Percentiles rank a stretch among this genome's conserved stretches.
These are phyloP conservation scores for Amblyjoppa fuscipennis DNA, from an alignment of 2,888 invertebrate genomes.

Conservation along the genomic window DNA sequence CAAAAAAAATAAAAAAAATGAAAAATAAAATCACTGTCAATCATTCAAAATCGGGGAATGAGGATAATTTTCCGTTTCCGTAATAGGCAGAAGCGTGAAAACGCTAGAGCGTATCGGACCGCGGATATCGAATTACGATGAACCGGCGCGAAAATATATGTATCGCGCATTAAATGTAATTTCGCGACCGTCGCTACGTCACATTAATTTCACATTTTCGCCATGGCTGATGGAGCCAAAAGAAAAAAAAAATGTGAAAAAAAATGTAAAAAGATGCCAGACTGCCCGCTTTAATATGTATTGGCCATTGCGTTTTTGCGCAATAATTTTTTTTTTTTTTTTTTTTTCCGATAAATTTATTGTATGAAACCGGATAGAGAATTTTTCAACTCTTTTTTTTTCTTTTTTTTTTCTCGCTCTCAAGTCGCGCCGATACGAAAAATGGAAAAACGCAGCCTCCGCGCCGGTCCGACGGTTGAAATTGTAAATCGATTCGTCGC, in stretches of 20 bases:
- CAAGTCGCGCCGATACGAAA: background rate
- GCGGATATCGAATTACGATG: slow-evolving; percentile 63
- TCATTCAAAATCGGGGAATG: background rate
- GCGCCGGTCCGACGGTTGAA: slow-evolving; percentile 35
- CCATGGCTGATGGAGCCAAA: slow-evolving; percentile 63
- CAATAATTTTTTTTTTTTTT: background rate
- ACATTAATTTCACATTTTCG: slow-evolving; percentile 70
- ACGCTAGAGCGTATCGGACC: slow-evolving; percentile 1
- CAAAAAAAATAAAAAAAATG: background rate
- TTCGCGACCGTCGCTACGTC: slow-evolving; percentile 53
- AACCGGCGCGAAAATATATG: slow-evolving; percentile 27
- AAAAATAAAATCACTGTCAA: background rate
- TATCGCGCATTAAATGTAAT: slow-evolving; percentile 38
- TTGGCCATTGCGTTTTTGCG: slow-evolving; percentile 31
- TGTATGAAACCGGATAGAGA: background rate
- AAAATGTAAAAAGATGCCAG: background rate
- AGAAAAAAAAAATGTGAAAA: slow-evolving; percentile 7
- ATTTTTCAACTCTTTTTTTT: too few species aligned
- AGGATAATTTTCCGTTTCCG: background rate
- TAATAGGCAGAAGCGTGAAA: background rate
- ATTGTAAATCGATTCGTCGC: slow-evolving; percentile 61
- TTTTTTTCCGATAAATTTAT: slow-evolving; percentile 1
- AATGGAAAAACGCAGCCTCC: background rate
- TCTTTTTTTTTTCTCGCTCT: background rate
- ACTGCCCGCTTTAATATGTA: background rate